Percentiles rank a stretch among this genome's conserved stretches.
These are phyloP conservation scores for Cataglyphis hispanica DNA, from an alignment of 1,140 invertebrate species.

Conservation along the genomic window DNA sequence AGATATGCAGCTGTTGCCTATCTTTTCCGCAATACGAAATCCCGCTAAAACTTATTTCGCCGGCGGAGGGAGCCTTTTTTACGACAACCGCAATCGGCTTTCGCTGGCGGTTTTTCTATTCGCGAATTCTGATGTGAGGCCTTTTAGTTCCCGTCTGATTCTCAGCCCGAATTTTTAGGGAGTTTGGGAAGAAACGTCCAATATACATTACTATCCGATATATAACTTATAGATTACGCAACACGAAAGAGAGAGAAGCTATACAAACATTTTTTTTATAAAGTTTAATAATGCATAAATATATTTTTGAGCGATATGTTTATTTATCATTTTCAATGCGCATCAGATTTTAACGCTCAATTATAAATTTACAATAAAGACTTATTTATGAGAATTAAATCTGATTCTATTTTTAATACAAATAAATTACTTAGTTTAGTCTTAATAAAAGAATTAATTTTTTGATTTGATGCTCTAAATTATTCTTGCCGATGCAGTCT, in stretches of 20 bases:
- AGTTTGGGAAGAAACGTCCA: slow-evolving; percentile 1
- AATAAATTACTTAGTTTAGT: neutral
- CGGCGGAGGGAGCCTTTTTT: slow-evolving; percentile 9
- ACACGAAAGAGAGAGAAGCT: neutral
- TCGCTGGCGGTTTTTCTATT: slow-evolving; percentile 17
- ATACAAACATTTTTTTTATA: neutral
- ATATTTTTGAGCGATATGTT: neutral
- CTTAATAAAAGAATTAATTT: neutral
- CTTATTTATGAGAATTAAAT: neutral
- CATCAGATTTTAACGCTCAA: neutral
- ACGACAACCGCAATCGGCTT: slow-evolving; percentile 50
- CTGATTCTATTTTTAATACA: neutral
- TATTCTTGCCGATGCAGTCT: slow-evolving; percentile 2
- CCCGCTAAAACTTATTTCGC: slow-evolving; percentile 53
- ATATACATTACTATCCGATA: neutral
- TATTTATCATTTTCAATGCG: neutral
- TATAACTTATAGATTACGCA: slow-evolving; percentile 7
- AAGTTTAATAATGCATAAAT: neutral
- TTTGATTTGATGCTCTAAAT: neutral
- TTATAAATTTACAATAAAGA: neutral
- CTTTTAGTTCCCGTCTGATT: neutral
- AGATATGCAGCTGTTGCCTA: slow-evolving; percentile 60
- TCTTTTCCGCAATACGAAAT: slow-evolving; percentile 64
- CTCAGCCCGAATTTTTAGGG: slow-evolving; percentile 16
- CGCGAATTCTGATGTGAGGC: neutral